These are phyloP conservation scores for Cotesia vestalis DNA, from an alignment of 1,140 invertebrate genomes.

Conservation along the genomic window DNA sequence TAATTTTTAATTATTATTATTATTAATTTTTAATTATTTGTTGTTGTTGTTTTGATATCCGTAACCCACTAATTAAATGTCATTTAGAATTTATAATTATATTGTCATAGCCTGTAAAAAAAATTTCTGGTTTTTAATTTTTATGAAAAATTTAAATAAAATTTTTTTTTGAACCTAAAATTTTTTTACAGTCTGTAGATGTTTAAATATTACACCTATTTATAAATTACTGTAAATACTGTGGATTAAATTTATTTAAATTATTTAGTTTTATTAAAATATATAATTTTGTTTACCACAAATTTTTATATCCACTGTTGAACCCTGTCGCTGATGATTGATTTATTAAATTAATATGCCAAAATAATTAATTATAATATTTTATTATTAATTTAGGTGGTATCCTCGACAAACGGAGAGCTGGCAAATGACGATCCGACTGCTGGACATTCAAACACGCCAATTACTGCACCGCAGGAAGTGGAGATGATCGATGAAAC, in stretches of 20 bases:
- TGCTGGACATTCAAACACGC: constrained; percentile 95
- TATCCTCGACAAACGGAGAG: constrained; percentile 96
- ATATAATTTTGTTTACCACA: not conserved
- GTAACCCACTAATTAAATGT: too few species aligned
- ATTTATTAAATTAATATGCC: constrained; percentile 34
- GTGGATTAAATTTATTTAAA: not conserved
- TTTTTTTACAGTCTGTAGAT: too few species aligned
- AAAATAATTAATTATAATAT: constrained; percentile 16
- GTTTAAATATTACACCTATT: too few species aligned
- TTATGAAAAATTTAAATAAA: too few species aligned
- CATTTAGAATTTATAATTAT: too few species aligned
- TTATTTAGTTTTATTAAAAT: not conserved
- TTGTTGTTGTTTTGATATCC: too few species aligned
- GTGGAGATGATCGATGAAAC: constrained; percentile 92
- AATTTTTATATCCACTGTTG: too few species aligned
- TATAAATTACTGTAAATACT: not conserved
- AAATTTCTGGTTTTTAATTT: too few species aligned
- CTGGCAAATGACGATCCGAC: constrained; percentile 93
- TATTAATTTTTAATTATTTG: too few species aligned
- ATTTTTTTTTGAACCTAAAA: too few species aligned
- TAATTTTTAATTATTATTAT: not conserved
- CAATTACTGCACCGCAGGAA: constrained; percentile 91
- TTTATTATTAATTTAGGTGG: constrained; percentile 78
- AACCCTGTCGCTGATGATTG: not conserved
- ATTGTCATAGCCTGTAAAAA: too few species aligned